A percentile compares a stretch with the other conserved stretches of the same genome.
Evolutionary conservation across 2,888 invertebrate genomes (phyloP).

Genomic region (Colletes collaris): DNA sequence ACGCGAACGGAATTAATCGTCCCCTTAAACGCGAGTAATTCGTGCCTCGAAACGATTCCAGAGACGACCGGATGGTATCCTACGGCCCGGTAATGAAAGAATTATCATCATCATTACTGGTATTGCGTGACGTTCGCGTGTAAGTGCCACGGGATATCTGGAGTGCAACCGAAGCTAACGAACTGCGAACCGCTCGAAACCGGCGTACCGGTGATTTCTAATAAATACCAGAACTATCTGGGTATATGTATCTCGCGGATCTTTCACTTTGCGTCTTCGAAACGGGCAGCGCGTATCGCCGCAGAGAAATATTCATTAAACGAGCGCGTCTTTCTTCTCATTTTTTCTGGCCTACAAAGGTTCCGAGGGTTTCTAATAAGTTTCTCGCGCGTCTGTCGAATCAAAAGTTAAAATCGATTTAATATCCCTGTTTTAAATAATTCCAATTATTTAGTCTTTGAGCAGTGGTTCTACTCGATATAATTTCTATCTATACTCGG

Average conservation of each 20-base stretch:
- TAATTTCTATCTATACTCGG: no score
- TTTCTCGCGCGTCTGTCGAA: no score
- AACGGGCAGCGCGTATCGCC: not conserved
- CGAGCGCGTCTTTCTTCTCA: no score
- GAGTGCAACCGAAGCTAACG: constrained; percentile 79
- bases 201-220: constrained; percentile 68
- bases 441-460: no score
- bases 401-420: no score
- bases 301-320: no score
- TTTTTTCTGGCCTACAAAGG: no score
- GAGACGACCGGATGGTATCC: not conserved
- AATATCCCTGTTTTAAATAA: no score
- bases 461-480: no score
- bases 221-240: constrained; percentile 43
- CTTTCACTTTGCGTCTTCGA: constrained; percentile 22
- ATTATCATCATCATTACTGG: constrained; percentile 33
- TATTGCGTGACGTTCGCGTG: constrained; percentile 61
- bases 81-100: constrained; percentile 15
- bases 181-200: constrained; percentile 70
- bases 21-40: constrained; percentile 8
- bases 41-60: constrained; percentile 1
- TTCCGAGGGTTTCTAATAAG: no score
- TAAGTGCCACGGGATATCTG: constrained; percentile 65
- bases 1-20: not conserved
- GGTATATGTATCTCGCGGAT: not conserved